Evolutionary conservation across 2,888 invertebrate genomes (phyloP).

Genomic region (Brachyptera risi): DNA sequence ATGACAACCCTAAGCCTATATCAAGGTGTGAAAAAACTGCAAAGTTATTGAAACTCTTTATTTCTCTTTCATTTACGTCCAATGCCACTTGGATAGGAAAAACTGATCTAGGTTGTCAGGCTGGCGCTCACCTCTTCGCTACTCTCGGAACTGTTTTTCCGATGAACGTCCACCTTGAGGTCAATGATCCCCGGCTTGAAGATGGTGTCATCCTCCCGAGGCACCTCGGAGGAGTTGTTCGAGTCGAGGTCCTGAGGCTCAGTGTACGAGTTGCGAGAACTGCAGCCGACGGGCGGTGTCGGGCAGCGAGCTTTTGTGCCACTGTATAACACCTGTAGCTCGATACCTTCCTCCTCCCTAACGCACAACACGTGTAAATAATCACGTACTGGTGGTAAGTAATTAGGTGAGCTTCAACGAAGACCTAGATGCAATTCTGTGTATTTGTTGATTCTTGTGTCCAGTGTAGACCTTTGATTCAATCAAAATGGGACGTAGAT

Average conservation of each 20-base stretch:
- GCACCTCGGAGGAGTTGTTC: conserved; percentile 42
- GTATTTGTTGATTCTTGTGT: no score
- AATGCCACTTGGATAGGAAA: no score
- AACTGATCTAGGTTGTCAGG: no score
- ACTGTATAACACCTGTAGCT: conserved; percentile 66
- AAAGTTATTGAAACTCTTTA: no score
- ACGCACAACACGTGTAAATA: neutral
- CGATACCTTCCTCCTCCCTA: conserved; percentile 77
- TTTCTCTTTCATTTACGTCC: no score
- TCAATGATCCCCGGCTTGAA: conserved; percentile 50
- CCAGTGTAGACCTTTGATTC: no score
- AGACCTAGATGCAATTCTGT: neutral
- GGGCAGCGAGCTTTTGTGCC: conserved; percentile 32
- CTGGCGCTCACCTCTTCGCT: conserved; percentile 67
- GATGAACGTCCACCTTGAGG: conserved; percentile 88
- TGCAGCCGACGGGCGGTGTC: conserved; percentile 54
- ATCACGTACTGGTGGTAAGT: neutral
- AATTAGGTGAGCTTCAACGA: no score
- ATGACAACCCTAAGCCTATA: no score
- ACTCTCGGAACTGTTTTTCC: conserved; percentile 86
- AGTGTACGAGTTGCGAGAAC: conserved; percentile 58
- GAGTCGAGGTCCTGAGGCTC: conserved; percentile 55
- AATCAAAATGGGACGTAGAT: no score
- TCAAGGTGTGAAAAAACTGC: no score
- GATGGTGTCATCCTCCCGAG: conserved; percentile 26